Conservation (phyloP, 2,797 vertebrate genomes). For the Gallinago stenura region DNA sequence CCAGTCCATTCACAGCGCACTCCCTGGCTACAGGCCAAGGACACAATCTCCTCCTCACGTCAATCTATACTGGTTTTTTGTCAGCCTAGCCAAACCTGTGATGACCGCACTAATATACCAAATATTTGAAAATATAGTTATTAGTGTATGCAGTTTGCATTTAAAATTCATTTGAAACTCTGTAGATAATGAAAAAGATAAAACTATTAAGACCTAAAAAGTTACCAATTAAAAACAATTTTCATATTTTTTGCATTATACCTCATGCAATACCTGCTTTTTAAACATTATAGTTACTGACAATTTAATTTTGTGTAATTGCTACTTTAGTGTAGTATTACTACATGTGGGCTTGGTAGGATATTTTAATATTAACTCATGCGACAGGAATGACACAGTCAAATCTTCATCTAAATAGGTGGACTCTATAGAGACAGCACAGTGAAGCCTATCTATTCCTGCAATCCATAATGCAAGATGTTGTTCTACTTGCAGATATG, state of each 20-base stretch:
- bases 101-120: not conserved
- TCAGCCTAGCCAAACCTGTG: not conserved
- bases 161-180: not conserved
- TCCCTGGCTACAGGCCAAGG: not conserved
- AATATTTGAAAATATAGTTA: not conserved
- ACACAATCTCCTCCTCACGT: not conserved
- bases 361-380: not conserved
- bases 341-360: not conserved
- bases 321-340: not conserved
- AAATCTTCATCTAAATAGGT: not conserved
- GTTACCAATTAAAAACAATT: not conserved
- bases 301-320: not conserved
- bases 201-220: not conserved
- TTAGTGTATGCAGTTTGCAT: not conserved
- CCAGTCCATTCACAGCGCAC: not conserved
- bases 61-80: not conserved
- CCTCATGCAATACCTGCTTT: not conserved
- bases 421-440: not conserved
- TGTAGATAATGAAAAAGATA: not conserved
- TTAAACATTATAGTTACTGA: not conserved
- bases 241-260: not conserved
- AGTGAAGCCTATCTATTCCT: not conserved
- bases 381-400: not conserved
- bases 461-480: conserved; percentile 31
- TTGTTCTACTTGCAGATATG: conserved; percentile 61